Base-by-base conservation (phyloP, 2,113 vertebrate species). In the Nymphicus hollandicus region DNA sequence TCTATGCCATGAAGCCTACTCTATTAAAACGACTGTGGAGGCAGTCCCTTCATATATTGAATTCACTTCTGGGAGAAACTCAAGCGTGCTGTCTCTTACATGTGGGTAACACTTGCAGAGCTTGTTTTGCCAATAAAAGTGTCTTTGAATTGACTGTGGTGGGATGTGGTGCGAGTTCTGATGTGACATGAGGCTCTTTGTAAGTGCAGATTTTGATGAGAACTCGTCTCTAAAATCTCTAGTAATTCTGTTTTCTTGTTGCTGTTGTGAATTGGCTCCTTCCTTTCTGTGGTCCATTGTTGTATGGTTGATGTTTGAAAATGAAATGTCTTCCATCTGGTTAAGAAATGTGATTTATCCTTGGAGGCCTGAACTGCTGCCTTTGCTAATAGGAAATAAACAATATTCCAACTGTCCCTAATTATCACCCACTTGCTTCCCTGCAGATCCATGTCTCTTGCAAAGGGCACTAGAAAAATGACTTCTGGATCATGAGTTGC, bases 111-210 rank as follows among this genome's bases (percentile, higher is more conserved):
- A 93, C 88, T 95, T 92, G 92, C 66, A 76, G 88, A 96, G 52
- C 70, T 96, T 91, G 83, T 95, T 92, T 84, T 96, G 90, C 92
- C 95, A 96, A 92, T 81, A 88, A 77, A 81, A 94, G 69, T 87
- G 46, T 84, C 88, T 95, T 91, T 92, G 88, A 94, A 87, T 96
- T 94, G 61, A 52, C 47, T 93, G 90, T 91, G 61, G 56, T 96
- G 95, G 86, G 83, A 95, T 94, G 86, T 74, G n/a, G 70, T 91
- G 41, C 1, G 7, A 87, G 63, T 92, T 96, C 72, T 93, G 65
- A 91, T 93, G 77, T 86, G 84, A 81, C 35, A n/a, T n/a, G 35
- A 84, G 52, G 77, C 31, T 92, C 80, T 91, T 89, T 69, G 61
- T 82, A 86, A 93, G 83, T 47, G 65, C 35, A 65, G 49, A 87